phyloP scores from a whole-genome alignment of 1,140 invertebrate species.

The Amyelois transitella region DNA sequence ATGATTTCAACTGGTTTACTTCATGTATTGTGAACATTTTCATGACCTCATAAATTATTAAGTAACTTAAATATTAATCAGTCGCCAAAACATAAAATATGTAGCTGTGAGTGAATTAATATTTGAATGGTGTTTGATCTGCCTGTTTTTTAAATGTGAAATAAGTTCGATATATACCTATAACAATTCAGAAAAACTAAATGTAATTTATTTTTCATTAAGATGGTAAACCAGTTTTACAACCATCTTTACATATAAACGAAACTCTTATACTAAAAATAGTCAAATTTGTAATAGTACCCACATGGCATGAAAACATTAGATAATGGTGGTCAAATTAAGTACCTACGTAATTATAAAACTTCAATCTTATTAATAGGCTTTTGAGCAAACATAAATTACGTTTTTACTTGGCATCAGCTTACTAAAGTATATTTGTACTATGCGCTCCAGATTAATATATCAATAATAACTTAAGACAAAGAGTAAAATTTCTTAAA shows the following conservation, averaged over 20 bases:
- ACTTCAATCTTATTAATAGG: conserved; percentile 5
- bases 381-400: conserved; percentile 22
- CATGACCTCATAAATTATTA: too few species aligned
- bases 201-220: too few species aligned
- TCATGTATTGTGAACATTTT: background rate
- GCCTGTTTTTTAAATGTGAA: too few species aligned
- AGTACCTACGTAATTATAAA: conserved; percentile 3
- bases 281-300: background rate
- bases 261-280: background rate
- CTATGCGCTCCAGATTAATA: background rate
- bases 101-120: too few species aligned
- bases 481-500: background rate
- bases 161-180: too few species aligned
- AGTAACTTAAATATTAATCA: too few species aligned
- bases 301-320: background rate
- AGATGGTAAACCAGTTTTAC: background rate
- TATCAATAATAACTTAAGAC: background rate
- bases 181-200: too few species aligned
- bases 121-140: too few species aligned
- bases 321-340: background rate
- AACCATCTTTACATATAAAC: too few species aligned
- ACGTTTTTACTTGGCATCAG: background rate
- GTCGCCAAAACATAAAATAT: too few species aligned
- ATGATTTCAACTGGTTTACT: background rate
- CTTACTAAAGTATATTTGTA: background rate